Percentiles rank a stretch among this genome's conserved stretches.
Evolutionary conservation across 2,113 vertebrate species (phyloP).

Genomic region (Electrona antarctica): DNA sequence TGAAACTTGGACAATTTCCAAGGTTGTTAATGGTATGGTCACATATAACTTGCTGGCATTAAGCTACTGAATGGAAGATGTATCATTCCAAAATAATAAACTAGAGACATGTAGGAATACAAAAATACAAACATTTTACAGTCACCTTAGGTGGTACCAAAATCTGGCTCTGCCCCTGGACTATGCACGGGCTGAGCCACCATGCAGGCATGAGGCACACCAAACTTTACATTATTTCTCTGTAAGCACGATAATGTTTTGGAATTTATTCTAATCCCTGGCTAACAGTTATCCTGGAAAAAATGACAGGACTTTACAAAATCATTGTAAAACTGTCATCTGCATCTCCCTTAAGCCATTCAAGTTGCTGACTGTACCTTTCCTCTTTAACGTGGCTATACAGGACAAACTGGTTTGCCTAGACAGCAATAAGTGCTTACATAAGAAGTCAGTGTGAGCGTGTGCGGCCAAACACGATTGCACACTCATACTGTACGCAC

Average conservation of each 20-base stretch:
- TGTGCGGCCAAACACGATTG: too few relatives aligned
- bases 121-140: too few relatives aligned
- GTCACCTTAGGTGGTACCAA: too few relatives aligned
- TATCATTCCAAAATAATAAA: too few relatives aligned
- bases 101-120: too few relatives aligned
- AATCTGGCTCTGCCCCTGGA: too few relatives aligned
- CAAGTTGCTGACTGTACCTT: neutral
- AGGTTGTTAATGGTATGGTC: too few relatives aligned
- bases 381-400: slow-evolving; percentile 12
- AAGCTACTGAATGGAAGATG: too few relatives aligned
- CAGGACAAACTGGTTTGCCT: slow-evolving; percentile 18
- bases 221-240: neutral
- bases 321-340: slow-evolving; percentile 5
- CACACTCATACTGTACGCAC: slow-evolving; percentile 7
- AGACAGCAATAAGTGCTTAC: slow-evolving; percentile 27
- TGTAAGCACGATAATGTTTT: slow-evolving; percentile 1
- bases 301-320: slow-evolving; percentile 14
- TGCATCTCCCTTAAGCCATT: slow-evolving; percentile 9
- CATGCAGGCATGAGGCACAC: too few relatives aligned
- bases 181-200: too few relatives aligned
- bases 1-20: too few relatives aligned
- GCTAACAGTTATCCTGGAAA: slow-evolving; percentile 13
- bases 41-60: too few relatives aligned
- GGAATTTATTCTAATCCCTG: neutral
- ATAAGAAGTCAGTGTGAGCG: slow-evolving; percentile 8